Percentiles rank a stretch among this genome's conserved stretches.
phyloP scores from a whole-genome alignment of 1,140 invertebrate species.

The Sycobia sp. region DNA sequence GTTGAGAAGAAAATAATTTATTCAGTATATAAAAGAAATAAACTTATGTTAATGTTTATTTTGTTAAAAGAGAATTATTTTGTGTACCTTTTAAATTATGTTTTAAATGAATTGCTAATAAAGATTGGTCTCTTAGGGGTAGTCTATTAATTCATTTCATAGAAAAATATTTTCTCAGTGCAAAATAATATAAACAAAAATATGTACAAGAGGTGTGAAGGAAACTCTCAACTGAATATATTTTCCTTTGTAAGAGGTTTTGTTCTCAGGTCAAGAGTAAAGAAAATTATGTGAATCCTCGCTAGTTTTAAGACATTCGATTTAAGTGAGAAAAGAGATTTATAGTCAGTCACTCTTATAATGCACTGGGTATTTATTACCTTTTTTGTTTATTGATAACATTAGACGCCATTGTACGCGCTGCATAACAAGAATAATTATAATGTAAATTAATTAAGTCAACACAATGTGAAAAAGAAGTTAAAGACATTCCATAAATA shows the following conservation, averaged over 20 bases:
- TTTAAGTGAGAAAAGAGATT: slow-evolving; percentile 4
- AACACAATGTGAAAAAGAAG: slow-evolving; percentile 14
- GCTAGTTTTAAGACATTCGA: slow-evolving; percentile 30
- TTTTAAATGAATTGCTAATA: too few species aligned
- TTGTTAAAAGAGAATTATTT: too few species aligned
- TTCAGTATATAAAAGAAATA: too few species aligned
- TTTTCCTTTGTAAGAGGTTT: slow-evolving; percentile 8
- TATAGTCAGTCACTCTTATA: slow-evolving; percentile 16
- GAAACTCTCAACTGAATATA: slow-evolving; percentile 5
- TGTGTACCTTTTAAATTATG: too few species aligned
- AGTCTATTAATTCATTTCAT: slow-evolving; percentile 6
- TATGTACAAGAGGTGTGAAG: not conserved
- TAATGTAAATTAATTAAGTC: slow-evolving; percentile 26
- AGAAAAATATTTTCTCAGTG: slow-evolving; percentile 17
- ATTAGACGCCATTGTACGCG: slow-evolving; percentile 12
- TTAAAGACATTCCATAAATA: slow-evolving; percentile 12
- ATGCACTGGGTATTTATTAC: slow-evolving; percentile 25
- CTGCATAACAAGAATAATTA: slow-evolving; percentile 12
- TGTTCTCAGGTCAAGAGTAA: slow-evolving; percentile 13
- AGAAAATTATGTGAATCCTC: slow-evolving; percentile 25
- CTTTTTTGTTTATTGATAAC: slow-evolving; percentile 30
- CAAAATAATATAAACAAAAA: slow-evolving; percentile 15
- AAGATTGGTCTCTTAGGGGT: too few species aligned
- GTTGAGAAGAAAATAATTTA: too few species aligned
- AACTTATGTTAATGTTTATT: too few species aligned